phyloP scores from a whole-genome alignment of 2,797 vertebrate genomes.

The Myotis pilosus region DNA sequence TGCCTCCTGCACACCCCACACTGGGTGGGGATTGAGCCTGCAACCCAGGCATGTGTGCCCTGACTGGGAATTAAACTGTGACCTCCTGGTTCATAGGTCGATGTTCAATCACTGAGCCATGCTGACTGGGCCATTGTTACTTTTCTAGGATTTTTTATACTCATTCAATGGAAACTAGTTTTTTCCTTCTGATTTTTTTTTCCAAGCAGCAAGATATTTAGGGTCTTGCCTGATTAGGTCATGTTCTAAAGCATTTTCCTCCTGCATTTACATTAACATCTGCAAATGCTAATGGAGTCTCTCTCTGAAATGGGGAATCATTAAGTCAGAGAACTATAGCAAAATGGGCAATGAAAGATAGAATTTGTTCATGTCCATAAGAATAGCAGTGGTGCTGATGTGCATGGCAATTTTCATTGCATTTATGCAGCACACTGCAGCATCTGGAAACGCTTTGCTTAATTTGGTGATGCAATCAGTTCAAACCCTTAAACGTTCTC shows the following conservation, averaged over 20 bases:
- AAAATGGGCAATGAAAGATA: conserved; percentile 82
- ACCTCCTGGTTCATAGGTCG: no score
- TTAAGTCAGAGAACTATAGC: conserved; percentile 82
- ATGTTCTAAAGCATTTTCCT: conserved; percentile 71
- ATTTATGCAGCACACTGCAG: conserved; percentile 66
- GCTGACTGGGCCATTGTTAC: conserved; percentile 3
- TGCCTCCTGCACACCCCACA: no score
- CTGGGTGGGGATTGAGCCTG: no score
- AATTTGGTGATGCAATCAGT: conserved; percentile 73
- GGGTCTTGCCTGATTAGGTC: conserved; percentile 77
- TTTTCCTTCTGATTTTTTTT: conserved; percentile 73
- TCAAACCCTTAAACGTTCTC: conserved; percentile 80
- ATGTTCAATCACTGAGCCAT: no score
- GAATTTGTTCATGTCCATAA: conserved; percentile 78
- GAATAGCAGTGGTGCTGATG: conserved; percentile 79
- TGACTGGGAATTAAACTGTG: no score
- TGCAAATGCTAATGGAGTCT: conserved; percentile 80
- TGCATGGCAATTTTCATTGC: conserved; percentile 69
- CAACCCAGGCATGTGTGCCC: no score
- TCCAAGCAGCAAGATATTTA: conserved; percentile 67
- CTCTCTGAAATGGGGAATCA: conserved; percentile 77
- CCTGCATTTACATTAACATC: conserved; percentile 77
- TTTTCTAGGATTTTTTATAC: conserved; percentile 73
- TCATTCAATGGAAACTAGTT: conserved; percentile 70
- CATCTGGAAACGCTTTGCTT: conserved; percentile 78